Evolutionary conservation across 2,888 invertebrate genomes (phyloP), one percentile per base, ranked within the genome.

Genomic region (Drosophila phalerata): DNA sequence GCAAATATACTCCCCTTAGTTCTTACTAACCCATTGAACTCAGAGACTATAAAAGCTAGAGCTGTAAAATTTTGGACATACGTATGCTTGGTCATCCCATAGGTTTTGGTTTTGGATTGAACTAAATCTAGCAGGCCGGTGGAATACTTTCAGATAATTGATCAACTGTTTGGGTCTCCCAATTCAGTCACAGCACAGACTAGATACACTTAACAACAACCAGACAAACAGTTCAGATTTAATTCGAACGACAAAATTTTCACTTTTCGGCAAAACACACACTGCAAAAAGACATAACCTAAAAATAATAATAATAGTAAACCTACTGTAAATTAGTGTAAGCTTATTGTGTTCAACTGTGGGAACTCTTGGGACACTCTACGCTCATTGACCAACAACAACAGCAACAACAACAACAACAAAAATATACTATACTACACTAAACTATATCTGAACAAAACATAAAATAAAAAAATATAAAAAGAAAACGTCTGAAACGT

Each of bases 201-300:
- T 47, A 53, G 15, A 65, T 55, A 81, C 72, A 73, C 79, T 52
- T 37, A 45, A 70, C 57, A 45, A 57, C 40, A 58, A 48, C 40
- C 30, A 67, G 42, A 47, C 53, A 53, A 48, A 40, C 53, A 40
- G 40, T 63, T 72, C 55, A 53, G 38, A 60, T 79, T 66, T n/a
- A 42, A 79, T 73, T 73, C 48, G 75, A 79, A 69, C 69, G 58
- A 64, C 68, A 68, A 81, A 78, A 81, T 78, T 81, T 77, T 34
- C 51, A 73, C 58, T 51, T 84, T 81, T 81, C 66, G 85, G 85
- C 81, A 69, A 70, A 47, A 55, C 43, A 43, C 28, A 69, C 30
- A 63, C 34, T 57, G 30, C 61, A 69, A 47, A 56, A 52, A 38
- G 11, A 30, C 13, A 13, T 13, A 13, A 42, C 40, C n/a, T 13